These are phyloP conservation scores for Barbus barbus DNA, from an alignment of 2,113 vertebrate species.

Conservation along the genomic window DNA sequence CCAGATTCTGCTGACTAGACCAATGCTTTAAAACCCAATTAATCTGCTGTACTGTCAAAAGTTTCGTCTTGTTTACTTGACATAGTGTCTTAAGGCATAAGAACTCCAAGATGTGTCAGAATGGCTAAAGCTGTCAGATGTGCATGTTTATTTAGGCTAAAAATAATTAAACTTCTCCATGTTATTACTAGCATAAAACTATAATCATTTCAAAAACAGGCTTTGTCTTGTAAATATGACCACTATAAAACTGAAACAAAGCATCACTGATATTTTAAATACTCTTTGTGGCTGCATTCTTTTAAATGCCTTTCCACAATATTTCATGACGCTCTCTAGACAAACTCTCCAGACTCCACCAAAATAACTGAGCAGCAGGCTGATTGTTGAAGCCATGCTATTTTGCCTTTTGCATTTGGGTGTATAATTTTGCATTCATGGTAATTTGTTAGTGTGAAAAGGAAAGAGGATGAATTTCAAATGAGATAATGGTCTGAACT, in stretches of 20 bases:
- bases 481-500: constrained; percentile 34
- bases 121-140: too few species aligned
- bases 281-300: too few species aligned
- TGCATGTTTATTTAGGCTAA: neutral
- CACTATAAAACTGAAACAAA: neutral
- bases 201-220: neutral
- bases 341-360: constrained; percentile 9
- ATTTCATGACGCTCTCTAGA: constrained; percentile 26
- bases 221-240: neutral
- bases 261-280: neutral
- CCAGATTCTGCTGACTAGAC: too few species aligned
- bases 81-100: neutral
- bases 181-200: neutral
- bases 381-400: constrained; percentile 30
- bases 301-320: neutral
- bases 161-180: neutral
- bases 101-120: neutral
- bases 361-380: constrained; percentile 32
- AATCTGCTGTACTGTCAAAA: too few species aligned
- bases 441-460: constrained; percentile 34
- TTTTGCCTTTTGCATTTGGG: constrained; percentile 37
- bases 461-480: constrained; percentile 31
- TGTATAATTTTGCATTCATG: constrained; percentile 46
- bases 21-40: too few species aligned
- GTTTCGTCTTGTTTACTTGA: neutral